Base-by-base conservation (phyloP, 1,140 invertebrate species). In the Nixonia krombeini region DNA sequence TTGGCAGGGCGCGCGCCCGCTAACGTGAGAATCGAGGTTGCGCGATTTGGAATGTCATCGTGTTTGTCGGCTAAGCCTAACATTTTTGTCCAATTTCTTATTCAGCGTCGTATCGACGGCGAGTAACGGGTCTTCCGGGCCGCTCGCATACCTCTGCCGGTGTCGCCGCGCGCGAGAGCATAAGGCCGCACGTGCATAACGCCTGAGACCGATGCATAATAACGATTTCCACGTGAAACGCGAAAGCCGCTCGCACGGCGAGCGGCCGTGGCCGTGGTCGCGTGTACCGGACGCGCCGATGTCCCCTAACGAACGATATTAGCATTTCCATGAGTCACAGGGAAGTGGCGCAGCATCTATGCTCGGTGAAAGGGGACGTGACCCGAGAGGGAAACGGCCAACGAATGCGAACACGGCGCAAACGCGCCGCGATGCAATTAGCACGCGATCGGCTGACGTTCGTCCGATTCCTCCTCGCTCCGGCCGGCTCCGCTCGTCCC, bases 61-160 rank as follows among this genome's bases (percentile, higher is more conserved):
- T 57, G 47, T 49, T 41, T 47, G 31, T 47, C 35, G 49, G 45
- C 23, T 57, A 41, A 46, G 35, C 23, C 49, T 57, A 64, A 55
- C 49, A 62, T 69, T 73, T 78, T 76, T 72, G 49, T 67, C 69
- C 72, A 72, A 72, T 72, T 70, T 71, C 62, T 78, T 79, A 75
- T 73, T 76, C 73, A 71, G 50, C 61, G 65, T 75, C 63, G 64
- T 65, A 64, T 55, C 63, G 45, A 59, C 63, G 51, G 56, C 72
- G 63, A 55, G 45, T 83, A 83, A 83, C 81, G 80, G 80, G 49
- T 46, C 59, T 17, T 53, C 35, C 17, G 18, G 28, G 47, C 47
- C 31, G 64, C 38, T 38, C 38, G 55, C 73, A 70, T 71, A 71
- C 70, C 70, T 56, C 4, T 44, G 31, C 8, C 41, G 18, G 31